These are phyloP conservation scores for Porites divaricata DNA, from an alignment of 92 coral and sea anemone genomes.

Conservation along the genomic window DNA sequence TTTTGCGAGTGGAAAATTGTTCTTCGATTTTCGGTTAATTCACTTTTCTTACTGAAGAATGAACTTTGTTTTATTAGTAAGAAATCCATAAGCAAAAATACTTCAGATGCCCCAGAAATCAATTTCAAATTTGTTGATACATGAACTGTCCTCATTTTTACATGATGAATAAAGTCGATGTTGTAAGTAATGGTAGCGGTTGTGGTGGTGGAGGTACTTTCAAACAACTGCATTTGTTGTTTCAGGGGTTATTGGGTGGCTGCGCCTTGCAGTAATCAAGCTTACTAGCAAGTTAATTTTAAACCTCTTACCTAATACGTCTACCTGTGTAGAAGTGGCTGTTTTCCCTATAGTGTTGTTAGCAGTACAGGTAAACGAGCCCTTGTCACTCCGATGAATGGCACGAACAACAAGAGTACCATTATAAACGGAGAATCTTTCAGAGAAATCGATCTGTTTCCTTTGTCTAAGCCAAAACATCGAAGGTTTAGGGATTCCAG, in stretches of 20 bases:
- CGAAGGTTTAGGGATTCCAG: conserved; percentile 74
- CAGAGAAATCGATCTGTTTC: conserved; percentile 51
- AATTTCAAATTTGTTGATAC: no score
- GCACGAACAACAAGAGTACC: conserved; percentile 50
- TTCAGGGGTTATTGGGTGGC: no score
- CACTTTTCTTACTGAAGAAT: no score
- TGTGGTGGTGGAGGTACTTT: no score
- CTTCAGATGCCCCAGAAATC: no score
- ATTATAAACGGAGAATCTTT: conserved; percentile 36
- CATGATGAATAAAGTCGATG: neutral
- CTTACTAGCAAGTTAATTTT: neutral
- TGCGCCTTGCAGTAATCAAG: no score
- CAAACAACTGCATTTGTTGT: no score
- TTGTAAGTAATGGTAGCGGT: neutral
- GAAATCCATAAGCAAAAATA: no score
- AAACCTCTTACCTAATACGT: conserved; percentile 62
- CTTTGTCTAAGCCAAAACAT: conserved; percentile 62
- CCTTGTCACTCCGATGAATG: conserved; percentile 48
- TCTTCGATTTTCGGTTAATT: no score
- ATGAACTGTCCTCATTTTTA: no score
- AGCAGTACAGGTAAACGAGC: conserved; percentile 69
- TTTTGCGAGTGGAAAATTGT: no score
- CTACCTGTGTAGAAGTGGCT: conserved; percentile 46
- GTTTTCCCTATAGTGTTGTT: conserved; percentile 59
- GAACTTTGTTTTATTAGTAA: no score